Evolutionary conservation across 1,140 invertebrate genomes (phyloP).

Genomic region (Colletes gigas): DNA sequence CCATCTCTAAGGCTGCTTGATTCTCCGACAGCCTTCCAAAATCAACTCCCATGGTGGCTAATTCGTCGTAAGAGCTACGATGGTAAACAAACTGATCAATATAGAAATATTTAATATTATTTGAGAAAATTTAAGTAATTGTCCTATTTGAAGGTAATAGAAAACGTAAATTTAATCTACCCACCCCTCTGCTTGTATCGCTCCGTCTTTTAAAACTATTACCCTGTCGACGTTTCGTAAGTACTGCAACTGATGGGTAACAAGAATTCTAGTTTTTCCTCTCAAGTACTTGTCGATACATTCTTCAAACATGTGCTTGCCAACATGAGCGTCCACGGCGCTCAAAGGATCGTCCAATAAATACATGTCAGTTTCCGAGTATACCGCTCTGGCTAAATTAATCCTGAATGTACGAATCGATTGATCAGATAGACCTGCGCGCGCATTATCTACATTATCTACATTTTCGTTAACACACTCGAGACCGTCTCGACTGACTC

Average conservation of each 20-base stretch:
- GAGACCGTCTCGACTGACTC: no score
- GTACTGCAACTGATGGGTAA: slow-evolving; percentile 93
- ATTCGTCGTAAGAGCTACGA: slow-evolving; percentile 82
- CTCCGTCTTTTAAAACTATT: slow-evolving; percentile 88
- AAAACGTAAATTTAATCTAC: slow-evolving; percentile 46
- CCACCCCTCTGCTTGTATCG: slow-evolving; percentile 78
- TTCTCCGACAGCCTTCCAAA: slow-evolving; percentile 84
- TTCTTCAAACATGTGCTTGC: slow-evolving; percentile 89
- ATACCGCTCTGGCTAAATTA: slow-evolving; percentile 85
- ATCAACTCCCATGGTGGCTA: slow-evolving; percentile 83
- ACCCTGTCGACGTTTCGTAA: slow-evolving; percentile 89
- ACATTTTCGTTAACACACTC: no score
- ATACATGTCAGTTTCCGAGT: slow-evolving; percentile 85
- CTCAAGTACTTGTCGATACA: slow-evolving; percentile 86
- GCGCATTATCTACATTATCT: no score
- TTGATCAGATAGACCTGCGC: no score
- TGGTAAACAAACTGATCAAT: not conserved
- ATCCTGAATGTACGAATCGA: slow-evolving; percentile 80
- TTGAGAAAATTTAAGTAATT: not conserved
- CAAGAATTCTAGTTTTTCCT: slow-evolving; percentile 89
- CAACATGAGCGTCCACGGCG: slow-evolving; percentile 91
- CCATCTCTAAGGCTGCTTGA: slow-evolving; percentile 74
- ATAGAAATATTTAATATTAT: not conserved
- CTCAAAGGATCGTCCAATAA: slow-evolving; percentile 91
- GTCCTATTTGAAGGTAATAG: no score